These are phyloP conservation scores for Syritta pipiens DNA, from an alignment of 2,888 invertebrate species.

Conservation along the genomic window DNA sequence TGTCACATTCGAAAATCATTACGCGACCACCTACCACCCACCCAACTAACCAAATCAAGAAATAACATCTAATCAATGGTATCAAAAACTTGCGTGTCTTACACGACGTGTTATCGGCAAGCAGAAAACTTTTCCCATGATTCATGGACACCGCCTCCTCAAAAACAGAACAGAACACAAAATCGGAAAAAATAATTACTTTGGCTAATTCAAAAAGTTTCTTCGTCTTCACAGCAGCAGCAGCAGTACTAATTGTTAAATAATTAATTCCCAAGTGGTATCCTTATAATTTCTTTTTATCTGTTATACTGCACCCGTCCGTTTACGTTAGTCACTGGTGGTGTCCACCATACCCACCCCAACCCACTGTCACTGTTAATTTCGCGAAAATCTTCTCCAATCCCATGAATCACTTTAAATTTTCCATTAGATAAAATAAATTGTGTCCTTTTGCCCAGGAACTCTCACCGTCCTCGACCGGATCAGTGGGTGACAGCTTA, in stretches of 20 bases:
- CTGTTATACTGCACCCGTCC: background rate
- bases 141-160: background rate
- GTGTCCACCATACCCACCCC: background rate
- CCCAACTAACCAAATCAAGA: too few species aligned
- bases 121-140: background rate
- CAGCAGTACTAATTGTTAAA: slow-evolving; percentile 35
- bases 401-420: slow-evolving; percentile 17
- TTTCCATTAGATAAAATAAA: slow-evolving; percentile 32
- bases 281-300: slow-evolving; percentile 29
- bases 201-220: slow-evolving; percentile 38
- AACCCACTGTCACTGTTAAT: background rate
- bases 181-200: slow-evolving; percentile 38
- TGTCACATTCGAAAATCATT: too few species aligned
- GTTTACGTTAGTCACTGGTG: background rate
- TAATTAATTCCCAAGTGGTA: slow-evolving; percentile 28
- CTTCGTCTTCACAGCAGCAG: too few species aligned
- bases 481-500: slow-evolving; percentile 1
- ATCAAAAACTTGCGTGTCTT: too few species aligned
- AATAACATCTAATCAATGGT: too few species aligned
- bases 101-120: too few species aligned
- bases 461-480: background rate
- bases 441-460: slow-evolving; percentile 11
- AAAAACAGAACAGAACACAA: background rate
- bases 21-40: too few species aligned
- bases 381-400: slow-evolving; percentile 5